Percentiles rank a stretch among this genome's conserved stretches.
phyloP scores from a whole-genome alignment of 2,113 vertebrate genomes.

The Elachura formosa region DNA sequence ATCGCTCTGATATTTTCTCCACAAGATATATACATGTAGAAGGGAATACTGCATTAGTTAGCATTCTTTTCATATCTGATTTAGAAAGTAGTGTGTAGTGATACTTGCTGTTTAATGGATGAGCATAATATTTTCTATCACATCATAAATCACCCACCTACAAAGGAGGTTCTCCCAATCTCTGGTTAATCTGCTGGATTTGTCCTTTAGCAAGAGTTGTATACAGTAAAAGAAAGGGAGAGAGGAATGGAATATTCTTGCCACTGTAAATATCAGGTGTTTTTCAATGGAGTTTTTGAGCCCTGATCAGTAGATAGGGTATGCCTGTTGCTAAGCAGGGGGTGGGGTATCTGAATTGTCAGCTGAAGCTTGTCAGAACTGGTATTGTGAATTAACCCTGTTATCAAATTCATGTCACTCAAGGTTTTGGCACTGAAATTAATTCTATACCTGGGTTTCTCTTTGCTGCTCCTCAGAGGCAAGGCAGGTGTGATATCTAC shows the following conservation, averaged over 20 bases:
- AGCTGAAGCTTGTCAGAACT: constrained; percentile 59
- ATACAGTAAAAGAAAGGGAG: constrained; percentile 20
- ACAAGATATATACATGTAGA: constrained; percentile 69
- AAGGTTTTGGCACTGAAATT: constrained; percentile 59
- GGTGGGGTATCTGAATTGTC: constrained; percentile 70
- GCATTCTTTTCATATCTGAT: constrained; percentile 73
- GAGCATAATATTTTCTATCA: constrained; percentile 73
- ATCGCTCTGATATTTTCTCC: constrained; percentile 71
- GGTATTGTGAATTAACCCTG: constrained; percentile 55
- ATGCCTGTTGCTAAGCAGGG: constrained; percentile 46
- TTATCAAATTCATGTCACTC: constrained; percentile 34
- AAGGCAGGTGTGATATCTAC: constrained; percentile 96
- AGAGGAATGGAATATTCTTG: neutral
- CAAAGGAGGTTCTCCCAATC: constrained; percentile 64
- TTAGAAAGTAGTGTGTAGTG: constrained; percentile 57
- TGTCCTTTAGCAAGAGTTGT: constrained; percentile 70
- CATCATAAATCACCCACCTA: constrained; percentile 72
- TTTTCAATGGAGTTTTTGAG: constrained; percentile 49
- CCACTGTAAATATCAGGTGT: constrained; percentile 46
- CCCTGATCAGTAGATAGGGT: constrained; percentile 71
- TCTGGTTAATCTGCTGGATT: constrained; percentile 70
- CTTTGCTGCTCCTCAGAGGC: constrained; percentile 78
- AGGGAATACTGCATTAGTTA: constrained; percentile 66
- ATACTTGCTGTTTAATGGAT: constrained; percentile 73
- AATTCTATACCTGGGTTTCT: constrained; percentile 59